A percentile compares a stretch with the other conserved stretches of the same genome.
These are phyloP conservation scores for Ptilodon capucinus DNA, from an alignment of 2,888 invertebrate genomes.

Conservation along the genomic window DNA sequence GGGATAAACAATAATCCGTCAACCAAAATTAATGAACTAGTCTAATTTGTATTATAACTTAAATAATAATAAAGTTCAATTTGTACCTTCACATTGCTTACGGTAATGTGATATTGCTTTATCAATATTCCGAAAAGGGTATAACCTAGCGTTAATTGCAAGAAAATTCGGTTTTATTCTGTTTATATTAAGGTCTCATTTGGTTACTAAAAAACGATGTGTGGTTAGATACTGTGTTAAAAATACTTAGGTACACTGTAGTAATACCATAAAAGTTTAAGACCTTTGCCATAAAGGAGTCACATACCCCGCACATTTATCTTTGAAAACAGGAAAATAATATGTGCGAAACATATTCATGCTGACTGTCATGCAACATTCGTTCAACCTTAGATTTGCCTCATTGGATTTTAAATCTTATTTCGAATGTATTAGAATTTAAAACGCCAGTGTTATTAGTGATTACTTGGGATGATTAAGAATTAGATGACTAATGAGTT, in stretches of 20 bases:
- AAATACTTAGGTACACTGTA: neutral
- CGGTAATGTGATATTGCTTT: neutral
- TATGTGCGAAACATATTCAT: neutral
- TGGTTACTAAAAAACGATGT: neutral
- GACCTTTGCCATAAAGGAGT: conserved; percentile 14
- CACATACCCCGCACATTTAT: conserved; percentile 5
- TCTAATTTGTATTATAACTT: neutral
- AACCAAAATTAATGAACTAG: neutral
- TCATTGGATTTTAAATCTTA: neutral
- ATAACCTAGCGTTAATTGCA: too few species aligned
- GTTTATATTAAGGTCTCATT: neutral
- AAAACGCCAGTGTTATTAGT: too few species aligned
- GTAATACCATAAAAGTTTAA: conserved; percentile 1
- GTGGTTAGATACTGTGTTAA: neutral
- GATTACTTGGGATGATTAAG: too few species aligned
- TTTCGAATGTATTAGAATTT: too few species aligned
- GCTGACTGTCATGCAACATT: neutral
- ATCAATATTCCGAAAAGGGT: too few species aligned
- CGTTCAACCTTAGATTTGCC: neutral
- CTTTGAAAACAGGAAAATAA: conserved; percentile 7
- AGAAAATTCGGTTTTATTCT: neutral
- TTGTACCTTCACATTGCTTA: neutral
- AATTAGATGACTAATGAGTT: too few species aligned
- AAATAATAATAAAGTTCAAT: neutral
- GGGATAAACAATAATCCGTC: neutral